Percentiles rank a stretch among this genome's conserved stretches.
Evolutionary conservation across 2,797 vertebrate species (phyloP).

Genomic region (Pempheris klunzingeri): DNA sequence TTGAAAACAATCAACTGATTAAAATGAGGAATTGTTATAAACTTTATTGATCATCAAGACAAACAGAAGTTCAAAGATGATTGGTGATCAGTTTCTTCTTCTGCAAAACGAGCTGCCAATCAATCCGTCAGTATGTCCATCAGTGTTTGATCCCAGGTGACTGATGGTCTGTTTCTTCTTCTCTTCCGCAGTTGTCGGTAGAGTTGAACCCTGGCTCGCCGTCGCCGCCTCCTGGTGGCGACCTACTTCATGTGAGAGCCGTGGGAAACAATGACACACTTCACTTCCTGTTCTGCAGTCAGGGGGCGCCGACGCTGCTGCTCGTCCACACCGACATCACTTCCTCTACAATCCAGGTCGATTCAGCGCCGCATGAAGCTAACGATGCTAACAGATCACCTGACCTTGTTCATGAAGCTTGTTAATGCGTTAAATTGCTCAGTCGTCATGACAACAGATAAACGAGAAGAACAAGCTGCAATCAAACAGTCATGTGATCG

Average conservation of each 20-base stretch:
- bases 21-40: too few species aligned
- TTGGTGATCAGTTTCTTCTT: neutral
- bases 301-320: slow-evolving; percentile 87
- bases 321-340: slow-evolving; percentile 86
- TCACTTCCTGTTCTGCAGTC: slow-evolving; percentile 91
- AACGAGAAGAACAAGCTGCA: too few species aligned
- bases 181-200: slow-evolving; percentile 82
- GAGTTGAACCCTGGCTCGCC: slow-evolving; percentile 81
- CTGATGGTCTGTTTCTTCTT: neutral
- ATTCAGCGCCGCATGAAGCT: too few species aligned
- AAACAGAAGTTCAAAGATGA: too few species aligned
- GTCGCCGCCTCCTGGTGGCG: slow-evolving; percentile 55
- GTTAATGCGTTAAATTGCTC: too few species aligned
- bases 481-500: too few species aligned
- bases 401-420: too few species aligned
- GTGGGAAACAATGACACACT: slow-evolving; percentile 87
- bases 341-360: slow-evolving; percentile 80
- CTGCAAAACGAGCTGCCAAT: too few species aligned
- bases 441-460: too few species aligned
- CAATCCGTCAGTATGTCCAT: neutral
- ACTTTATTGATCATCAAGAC: too few species aligned
- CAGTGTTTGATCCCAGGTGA: neutral
- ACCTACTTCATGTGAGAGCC: slow-evolving; percentile 88
- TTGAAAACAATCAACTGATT: too few species aligned
- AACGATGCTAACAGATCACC: too few species aligned